Evolutionary conservation across 2,888 invertebrate genomes (phyloP), one percentile per base, ranked within the genome.

Genomic region (Sabatieria punctata): DNA sequence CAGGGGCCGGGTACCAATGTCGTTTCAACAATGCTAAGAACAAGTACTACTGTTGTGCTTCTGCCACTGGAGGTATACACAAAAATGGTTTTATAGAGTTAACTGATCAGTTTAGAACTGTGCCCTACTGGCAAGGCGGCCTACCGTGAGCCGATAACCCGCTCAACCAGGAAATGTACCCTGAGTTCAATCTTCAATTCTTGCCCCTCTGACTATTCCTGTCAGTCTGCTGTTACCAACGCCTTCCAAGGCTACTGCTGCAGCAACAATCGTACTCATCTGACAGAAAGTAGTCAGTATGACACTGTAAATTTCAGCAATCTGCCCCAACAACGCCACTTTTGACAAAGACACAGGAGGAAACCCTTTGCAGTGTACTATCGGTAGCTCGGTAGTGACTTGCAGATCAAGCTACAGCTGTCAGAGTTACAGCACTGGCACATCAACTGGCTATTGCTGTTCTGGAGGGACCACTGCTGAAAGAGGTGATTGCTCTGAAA

Each of bases 201-300:
- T 4, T 45, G 45, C 45, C 4, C 8, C 11, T 15, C 39, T 24
- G 45, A 26, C 4, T 45, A 41, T 25, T n/a, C 36, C 13, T 45
- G 45, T 36, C 47, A 47, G 26, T 38, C 43, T 2, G 24, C 43
- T 4, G n/a, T 24, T 15, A 8, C 33, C 2, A 35, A 36, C 33
- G 15, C 26, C 3, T 35, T 23, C 43, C 25, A 21, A 22, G 47
- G 47, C 24, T 42, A 47, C 23, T 47, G 47, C 36, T 47, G 47
- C 41, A 43, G 24, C n/a, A 43, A 15, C 4, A 38, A 43, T 38
- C 38, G 38, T 38, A 38, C n/a, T n/a, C n/a, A n/a, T n/a, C n/a
- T n/a, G n/a, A n/a, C n/a, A n/a, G n/a, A n/a, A n/a, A n/a, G n/a
- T n/a, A n/a, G n/a, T n/a, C n/a, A n/a, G 19, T 8, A 38, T 38